These are phyloP conservation scores for Caracal caracal DNA, from an alignment of 2,113 vertebrate genomes.

Conservation along the genomic window DNA sequence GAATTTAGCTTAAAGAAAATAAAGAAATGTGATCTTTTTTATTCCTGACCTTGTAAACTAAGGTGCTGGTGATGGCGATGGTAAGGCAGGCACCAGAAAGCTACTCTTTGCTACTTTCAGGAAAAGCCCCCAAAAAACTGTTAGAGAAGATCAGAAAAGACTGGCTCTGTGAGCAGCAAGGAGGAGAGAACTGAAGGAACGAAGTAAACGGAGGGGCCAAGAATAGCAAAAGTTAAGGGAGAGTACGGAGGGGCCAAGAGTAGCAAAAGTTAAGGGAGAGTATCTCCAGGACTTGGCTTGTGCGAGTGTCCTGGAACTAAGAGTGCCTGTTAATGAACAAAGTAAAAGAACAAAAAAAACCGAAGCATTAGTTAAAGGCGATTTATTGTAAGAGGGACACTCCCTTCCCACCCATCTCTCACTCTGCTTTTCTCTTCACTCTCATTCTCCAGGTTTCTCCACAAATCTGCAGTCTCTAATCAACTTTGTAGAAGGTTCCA, in stretches of 20 bases:
- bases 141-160: background rate
- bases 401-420: background rate
- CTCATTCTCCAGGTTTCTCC: background rate
- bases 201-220: background rate
- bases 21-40: background rate
- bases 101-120: background rate
- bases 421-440: background rate
- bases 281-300: background rate
- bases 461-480: background rate
- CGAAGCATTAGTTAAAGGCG: background rate
- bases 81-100: background rate
- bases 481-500: too few species aligned
- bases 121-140: background rate
- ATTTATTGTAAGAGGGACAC: background rate
- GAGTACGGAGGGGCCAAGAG: background rate
- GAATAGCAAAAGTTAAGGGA: background rate
- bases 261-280: background rate
- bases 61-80: fast-evolving
- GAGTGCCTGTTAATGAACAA: background rate
- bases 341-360: background rate
- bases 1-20: background rate
- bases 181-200: background rate
- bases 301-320: background rate
- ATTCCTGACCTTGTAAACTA: background rate
- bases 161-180: background rate